Percentiles rank a stretch among this genome's conserved stretches.
These are phyloP conservation scores for Cyrtonyx montezumae DNA, from an alignment of 2,113 vertebrate genomes.

Conservation along the genomic window DNA sequence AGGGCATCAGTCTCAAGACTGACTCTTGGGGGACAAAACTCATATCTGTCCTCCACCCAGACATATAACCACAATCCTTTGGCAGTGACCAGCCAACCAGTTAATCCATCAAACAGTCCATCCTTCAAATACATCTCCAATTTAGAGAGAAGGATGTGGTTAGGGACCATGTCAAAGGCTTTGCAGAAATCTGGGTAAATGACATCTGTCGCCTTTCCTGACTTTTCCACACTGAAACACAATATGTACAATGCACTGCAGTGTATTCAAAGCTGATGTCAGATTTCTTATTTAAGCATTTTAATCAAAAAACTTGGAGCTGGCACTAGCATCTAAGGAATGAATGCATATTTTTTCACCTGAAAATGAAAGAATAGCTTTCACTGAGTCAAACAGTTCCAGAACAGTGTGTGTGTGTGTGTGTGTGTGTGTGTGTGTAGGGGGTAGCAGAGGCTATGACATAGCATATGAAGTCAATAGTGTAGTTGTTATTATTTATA, in stretches of 20 bases:
- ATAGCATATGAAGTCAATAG: conserved; percentile 87
- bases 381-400: conserved; percentile 34
- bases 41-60: too few species aligned
- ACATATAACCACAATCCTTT: too few species aligned
- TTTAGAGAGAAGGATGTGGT: too few species aligned
- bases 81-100: too few species aligned
- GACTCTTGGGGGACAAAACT: too few species aligned
- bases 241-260: neutral
- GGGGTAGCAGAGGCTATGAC: conserved; percentile 81
- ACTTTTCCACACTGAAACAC: neutral
- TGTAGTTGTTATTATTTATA: conserved; percentile 90
- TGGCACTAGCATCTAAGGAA: conserved; percentile 43
- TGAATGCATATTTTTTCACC: conserved; percentile 45
- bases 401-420: neutral
- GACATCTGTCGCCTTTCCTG: too few species aligned
- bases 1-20: too few species aligned
- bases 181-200: too few species aligned
- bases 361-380: conserved; percentile 49
- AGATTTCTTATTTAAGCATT: conserved; percentile 59
- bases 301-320: conserved; percentile 52
- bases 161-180: too few species aligned
- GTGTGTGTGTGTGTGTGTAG: conserved; percentile 18
- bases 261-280: conserved; percentile 63
- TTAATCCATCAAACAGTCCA: too few species aligned
- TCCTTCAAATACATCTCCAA: too few species aligned